Evolutionary conservation across 2,888 invertebrate species (phyloP).

Genomic region (Aethes cnicana): DNA sequence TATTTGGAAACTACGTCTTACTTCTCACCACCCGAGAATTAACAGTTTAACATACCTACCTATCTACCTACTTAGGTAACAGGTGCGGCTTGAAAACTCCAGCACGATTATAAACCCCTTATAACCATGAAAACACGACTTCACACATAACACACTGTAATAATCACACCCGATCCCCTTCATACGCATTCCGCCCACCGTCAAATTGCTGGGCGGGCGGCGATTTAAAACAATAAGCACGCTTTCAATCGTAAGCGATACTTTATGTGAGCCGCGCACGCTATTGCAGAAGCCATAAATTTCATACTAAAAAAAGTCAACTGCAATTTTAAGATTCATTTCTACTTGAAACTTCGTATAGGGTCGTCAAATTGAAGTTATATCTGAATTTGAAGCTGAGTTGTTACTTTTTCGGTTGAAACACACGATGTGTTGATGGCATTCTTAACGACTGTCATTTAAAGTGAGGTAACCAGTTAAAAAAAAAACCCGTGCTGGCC

Average conservation of each 20-base stretch:
- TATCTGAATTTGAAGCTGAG: too few species aligned
- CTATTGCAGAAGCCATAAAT: constrained; percentile 46
- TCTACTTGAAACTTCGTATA: too few species aligned
- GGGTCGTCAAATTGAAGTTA: too few species aligned
- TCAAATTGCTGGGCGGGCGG: constrained; percentile 70
- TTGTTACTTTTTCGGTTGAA: too few species aligned
- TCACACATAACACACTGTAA: neutral
- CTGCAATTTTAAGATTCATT: too few species aligned
- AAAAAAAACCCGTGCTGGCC: too few species aligned
- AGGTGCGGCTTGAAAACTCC: neutral
- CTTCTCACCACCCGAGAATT: too few species aligned
- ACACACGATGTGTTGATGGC: neutral
- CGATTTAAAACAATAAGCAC: constrained; percentile 78
- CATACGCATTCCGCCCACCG: constrained; percentile 61
- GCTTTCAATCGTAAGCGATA: constrained; percentile 66
- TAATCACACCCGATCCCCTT: neutral
- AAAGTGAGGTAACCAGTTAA: neutral
- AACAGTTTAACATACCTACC: neutral
- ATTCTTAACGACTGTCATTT: neutral
- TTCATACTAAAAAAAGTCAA: too few species aligned
- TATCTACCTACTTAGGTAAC: neutral
- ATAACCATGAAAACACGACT: too few species aligned
- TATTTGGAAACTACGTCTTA: too few species aligned
- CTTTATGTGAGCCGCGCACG: constrained; percentile 68
- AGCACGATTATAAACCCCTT: too few species aligned